Evolutionary conservation across 2,888 invertebrate species (phyloP), one percentile per base, ranked within the genome.

Genomic region (Frankliniella intonsa): DNA sequence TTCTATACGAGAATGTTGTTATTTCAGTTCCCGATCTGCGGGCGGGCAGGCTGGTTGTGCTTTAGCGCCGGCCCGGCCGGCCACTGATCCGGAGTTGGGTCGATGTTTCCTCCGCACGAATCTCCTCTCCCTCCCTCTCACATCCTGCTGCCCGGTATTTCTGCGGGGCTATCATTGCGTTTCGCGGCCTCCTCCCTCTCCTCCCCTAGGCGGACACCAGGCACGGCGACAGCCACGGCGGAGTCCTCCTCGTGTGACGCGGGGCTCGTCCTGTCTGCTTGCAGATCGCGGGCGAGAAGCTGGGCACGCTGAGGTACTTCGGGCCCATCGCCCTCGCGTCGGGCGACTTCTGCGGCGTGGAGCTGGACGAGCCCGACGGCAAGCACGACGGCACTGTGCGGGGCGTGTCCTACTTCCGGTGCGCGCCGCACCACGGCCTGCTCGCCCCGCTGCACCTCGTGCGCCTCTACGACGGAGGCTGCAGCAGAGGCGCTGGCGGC

Each of bases 291-390:
- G 89, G 89, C 0, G 86, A 87, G 19, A 89, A 89, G 84, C 85
- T 86, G 10, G 93, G 93, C 2, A 88, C 88, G 22, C 87, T 93
- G 62, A 88, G 90, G 12, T 92, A 89, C 87, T 88, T 90, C 80
- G 91, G 91, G 65, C 87, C 88, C 17, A 76, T 76, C 69, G 69
- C 69, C 22, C 69, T 76, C 22, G 69, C 69, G 69, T 25, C 69
- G 25, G 91, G 91, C 5, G 83, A 89, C 27, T 93, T 92, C 91
- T 92, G 92, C 87, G 93, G 93, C 12, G 88, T 93, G 80, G 92
- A 92, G 87, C 87, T 93, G 82, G 88, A 89, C 82, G 88, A 89
- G 80, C 87, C 90, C 9, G 89, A 89, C 83, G 92, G 92, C 27
- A 91, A 91, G 85, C 90, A 93, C 87, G 91, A 93, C 88, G 93